Evolutionary conservation across 2,113 vertebrate genomes (phyloP), one percentile per base, ranked within the genome.

Genomic region (Trogon surrucura): DNA sequence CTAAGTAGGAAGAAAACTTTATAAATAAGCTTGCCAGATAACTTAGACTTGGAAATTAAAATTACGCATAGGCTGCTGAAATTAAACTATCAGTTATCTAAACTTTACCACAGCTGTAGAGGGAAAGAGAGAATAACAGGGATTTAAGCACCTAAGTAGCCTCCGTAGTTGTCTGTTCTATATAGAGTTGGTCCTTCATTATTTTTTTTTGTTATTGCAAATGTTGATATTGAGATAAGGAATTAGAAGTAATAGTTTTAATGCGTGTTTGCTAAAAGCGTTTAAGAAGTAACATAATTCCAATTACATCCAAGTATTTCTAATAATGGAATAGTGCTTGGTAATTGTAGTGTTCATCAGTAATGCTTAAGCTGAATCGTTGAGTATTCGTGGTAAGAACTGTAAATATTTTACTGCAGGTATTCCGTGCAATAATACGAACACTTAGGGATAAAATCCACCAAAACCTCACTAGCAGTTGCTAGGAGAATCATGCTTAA

Each of bases 31-130:
- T 65, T 61, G 21, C 11, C 50, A 27, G 21, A 32, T 57, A 53
- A 81, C 16, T 58, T 58, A 7, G 62, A 75, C 5, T n/a, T 45
- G 2, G 4, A 23, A 45, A 38, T 48, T 27, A 44, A 77, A 66
- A 6, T 60, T 25, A 8, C 30, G 4, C 4, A 5, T 20, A 53
- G 22, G 44, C 5, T 88, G 5, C 53, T 65, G 77, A 65, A 29
- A 3, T 79, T 78, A 75, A 87, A 57, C 23, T 44, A 6, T 0
- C 41, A 41, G 0, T 13, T 44, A 4, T 57, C 21, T 53, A 45
- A 69, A 27, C 48, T 66, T 65, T 29, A 27, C 32, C 21, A 44
- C 7, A 48, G 11, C 8, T 62, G 0, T 3, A 38, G 45, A 50
- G 16, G 1, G 26, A 11, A 60, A 90, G 69, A 67, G 11, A 47